Evolutionary conservation across 2,113 vertebrate genomes (phyloP), one percentile per base, ranked within the genome.

Genomic region (Sula dactylatra): DNA sequence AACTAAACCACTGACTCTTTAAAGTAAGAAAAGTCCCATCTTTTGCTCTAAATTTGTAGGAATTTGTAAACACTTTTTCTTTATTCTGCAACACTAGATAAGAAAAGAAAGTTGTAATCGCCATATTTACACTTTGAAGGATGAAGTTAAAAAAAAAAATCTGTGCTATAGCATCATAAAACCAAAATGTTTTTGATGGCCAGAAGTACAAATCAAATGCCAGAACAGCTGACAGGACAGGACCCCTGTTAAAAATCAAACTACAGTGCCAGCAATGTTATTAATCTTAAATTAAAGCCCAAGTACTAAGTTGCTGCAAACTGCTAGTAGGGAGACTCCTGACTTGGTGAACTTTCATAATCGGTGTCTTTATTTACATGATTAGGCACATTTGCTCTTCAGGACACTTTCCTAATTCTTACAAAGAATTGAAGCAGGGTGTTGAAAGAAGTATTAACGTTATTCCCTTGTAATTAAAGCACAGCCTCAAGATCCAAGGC

Each of bases 1-100:
- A 99, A 98, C 99, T 99, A 98, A 99, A 99, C 99, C 99, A 99
- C 96, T 99, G 99, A 97, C 99, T 99, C 98, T 98, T 98, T 77
- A 99, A 97, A 55, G 98, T 99, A 95, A 99, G 97, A 54, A 99
- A 99, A 74, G 98, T 99, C 47, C 99, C 99, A 34, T 98, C 97
- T 98, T 99, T 99, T 29, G 98, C 98, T 98, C 98, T 99, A 96
- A 99, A 99, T 96, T 99, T 99, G 94, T 99, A 99, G 97, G 98
- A 98, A 96, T 99, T 98, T 82, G 99, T 99, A 86, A 99, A 98
- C 74, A 99, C 98, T 97, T 99, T 99, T 92, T 99, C 99, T 98
- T 99, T 99, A 98, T 98, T 99, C 91, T 99, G 98, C 58, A 99
- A 96, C 58, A 99, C 99, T 99, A 93, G 52, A 49, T 52, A 97